phyloP scores from a whole-genome alignment of 2,888 invertebrate genomes.

The Phaedon cochleariae region DNA sequence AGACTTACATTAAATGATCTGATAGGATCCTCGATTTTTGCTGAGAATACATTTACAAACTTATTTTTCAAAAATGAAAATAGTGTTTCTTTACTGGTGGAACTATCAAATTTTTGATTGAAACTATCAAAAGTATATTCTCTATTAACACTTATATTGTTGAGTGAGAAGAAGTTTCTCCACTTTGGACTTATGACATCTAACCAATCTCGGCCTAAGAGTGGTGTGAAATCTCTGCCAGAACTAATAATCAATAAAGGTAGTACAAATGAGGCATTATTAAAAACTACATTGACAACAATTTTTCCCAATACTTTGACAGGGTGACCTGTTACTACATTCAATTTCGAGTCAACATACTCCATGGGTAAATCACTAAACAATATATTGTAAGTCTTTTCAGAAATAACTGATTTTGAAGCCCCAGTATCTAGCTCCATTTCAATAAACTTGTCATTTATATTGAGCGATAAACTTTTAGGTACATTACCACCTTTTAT shows the following conservation, averaged over 20 bases:
- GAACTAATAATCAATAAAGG: constrained; percentile 6
- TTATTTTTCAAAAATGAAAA: no score
- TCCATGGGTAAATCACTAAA: no score
- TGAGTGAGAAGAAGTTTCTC: not conserved
- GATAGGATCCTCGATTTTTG: no score
- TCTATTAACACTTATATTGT: no score
- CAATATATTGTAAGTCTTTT: no score
- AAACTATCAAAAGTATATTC: no score
- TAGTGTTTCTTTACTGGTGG: no score
- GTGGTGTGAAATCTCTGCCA: constrained; percentile 8
- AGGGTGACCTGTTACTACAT: constrained; percentile 11
- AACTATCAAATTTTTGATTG: no score
- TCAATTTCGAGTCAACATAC: constrained; percentile 6
- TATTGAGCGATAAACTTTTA: not conserved
- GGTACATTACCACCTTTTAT: no score
- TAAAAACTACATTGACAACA: not conserved
- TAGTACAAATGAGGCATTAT: not conserved
- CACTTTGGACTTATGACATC: constrained; percentile 9
- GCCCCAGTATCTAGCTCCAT: constrained; percentile 19
- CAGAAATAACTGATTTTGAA: constrained; percentile 8
- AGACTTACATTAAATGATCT: constrained; percentile 2
- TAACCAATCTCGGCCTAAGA: constrained; percentile 15
- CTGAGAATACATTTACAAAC: no score
- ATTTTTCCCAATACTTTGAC: constrained; percentile 11
- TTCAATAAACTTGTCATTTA: constrained; percentile 5